These are phyloP conservation scores for Plagiodera versicolora DNA, from an alignment of 2,888 invertebrate genomes.

Conservation along the genomic window DNA sequence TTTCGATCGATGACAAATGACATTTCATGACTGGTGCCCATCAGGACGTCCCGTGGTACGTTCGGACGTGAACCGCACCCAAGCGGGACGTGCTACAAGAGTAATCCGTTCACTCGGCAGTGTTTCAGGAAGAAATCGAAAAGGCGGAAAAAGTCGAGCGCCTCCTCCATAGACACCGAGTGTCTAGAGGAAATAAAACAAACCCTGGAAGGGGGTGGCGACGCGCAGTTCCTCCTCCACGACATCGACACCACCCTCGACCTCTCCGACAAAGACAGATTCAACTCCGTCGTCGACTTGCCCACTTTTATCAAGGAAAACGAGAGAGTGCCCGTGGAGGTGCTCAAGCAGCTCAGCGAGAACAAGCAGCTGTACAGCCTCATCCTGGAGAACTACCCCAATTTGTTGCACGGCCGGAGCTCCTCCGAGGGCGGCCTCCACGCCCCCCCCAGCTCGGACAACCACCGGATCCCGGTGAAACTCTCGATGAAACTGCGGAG, in stretches of 20 bases:
- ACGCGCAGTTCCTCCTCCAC: slow-evolving; percentile 65
- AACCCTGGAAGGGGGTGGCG: slow-evolving; percentile 70
- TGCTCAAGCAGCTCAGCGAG: slow-evolving; percentile 63
- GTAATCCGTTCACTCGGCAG: no score
- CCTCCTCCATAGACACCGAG: slow-evolving; percentile 51
- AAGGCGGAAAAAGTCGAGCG: slow-evolving; percentile 17
- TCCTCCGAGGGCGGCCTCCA: slow-evolving; percentile 65
- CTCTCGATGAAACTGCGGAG: slow-evolving; percentile 65
- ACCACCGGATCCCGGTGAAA: slow-evolving; percentile 59
- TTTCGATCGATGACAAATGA: no score
- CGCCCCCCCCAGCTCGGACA: slow-evolving; percentile 51
- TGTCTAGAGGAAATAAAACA: slow-evolving; percentile 66
- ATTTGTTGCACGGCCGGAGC: slow-evolving; percentile 64
- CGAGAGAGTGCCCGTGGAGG: slow-evolving; percentile 69
- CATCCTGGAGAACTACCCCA: slow-evolving; percentile 73
- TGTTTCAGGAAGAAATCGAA: slow-evolving; percentile 12
- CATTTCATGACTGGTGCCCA: no score
- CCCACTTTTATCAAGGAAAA: slow-evolving; percentile 73
- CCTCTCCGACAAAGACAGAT: slow-evolving; percentile 55
- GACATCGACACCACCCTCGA: slow-evolving; percentile 20
- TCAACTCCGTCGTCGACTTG: slow-evolving; percentile 70
- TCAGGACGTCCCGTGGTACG: no score
- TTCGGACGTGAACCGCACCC: no score
- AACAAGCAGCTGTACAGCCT: slow-evolving; percentile 70
- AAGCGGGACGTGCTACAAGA: no score